Base-by-base conservation (phyloP, 2,888 invertebrate species). In the Branchellion lobata region DNA sequence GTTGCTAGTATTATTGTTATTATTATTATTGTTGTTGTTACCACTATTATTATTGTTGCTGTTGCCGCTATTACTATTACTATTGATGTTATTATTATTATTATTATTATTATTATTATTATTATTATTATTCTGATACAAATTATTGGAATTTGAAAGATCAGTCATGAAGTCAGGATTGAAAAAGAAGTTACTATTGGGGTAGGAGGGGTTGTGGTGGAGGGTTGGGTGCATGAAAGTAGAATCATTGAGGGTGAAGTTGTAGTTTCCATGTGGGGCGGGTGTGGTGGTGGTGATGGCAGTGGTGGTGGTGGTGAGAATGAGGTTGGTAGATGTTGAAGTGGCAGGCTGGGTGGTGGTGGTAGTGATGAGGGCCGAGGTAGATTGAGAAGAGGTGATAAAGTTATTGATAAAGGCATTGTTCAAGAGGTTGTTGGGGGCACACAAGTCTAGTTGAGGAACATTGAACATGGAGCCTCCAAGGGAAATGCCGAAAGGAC, bases 351-450 rank as follows among this genome's bases (percentile, higher is more conserved):
- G 47, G 61, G 21, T 57, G 61, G 61, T 57, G 14, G 61, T 14
- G 21, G 61, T 24, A n/a, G 24, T 8, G 8, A n/a, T 24, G 21
- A 24, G 61, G 24, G 5, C 5, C 14, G 24, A 24, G 14, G 61
- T 24, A 5, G 61, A 57, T 8, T 5, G 14, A 14, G 61, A 57
- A n/a, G 24, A 24, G 21, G 61, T n/a, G 61, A 57, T 57, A n/a
- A 18, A 57, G 24, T 57, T 57, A n/a, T 57, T 57, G 61, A 57
- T 57, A n/a, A 57, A 57, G n/a, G 61, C 61, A n/a, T 57, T 57
- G 61, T 57, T 57, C 11, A 57, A 57, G 21, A 57, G 24, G n/a
- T 57, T 5, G 24, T 24, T 24, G 8, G 40, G 40, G 5, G 40
- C 14, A 14, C 8, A 8, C 8, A 40, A 14, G 24, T 57, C 61